Conservation (phyloP, 2,113 vertebrate species). For the Podarcis cretensis region DNA sequence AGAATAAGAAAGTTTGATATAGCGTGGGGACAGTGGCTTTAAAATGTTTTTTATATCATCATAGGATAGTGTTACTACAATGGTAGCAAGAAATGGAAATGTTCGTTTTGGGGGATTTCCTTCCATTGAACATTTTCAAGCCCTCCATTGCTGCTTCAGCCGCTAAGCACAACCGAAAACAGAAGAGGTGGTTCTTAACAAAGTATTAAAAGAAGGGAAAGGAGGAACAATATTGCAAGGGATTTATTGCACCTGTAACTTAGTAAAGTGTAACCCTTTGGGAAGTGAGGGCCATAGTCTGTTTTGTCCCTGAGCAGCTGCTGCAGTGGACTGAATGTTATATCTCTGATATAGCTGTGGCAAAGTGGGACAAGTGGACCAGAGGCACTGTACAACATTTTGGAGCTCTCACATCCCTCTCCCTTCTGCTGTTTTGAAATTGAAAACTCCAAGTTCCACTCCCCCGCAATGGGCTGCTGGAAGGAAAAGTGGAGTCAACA, state of each 20-base stretch:
- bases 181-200: not conserved
- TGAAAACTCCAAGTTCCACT: not conserved
- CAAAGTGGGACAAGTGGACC: not conserved
- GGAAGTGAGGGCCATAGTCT: not conserved
- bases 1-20: not conserved
- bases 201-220: not conserved
- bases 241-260: not conserved
- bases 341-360: not conserved
- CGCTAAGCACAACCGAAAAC: not conserved
- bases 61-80: not conserved
- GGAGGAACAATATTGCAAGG: not conserved
- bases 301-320: not conserved
- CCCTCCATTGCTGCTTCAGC: not conserved
- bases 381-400: not conserved
- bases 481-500: not conserved
- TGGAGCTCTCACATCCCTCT: not conserved
- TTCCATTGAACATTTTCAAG: not conserved
- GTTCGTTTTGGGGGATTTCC: not conserved
- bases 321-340: not conserved
- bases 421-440: not conserved
- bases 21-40: not conserved
- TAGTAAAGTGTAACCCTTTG: not conserved
- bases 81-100: not conserved
- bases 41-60: constrained; percentile 11
- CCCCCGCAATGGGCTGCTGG: not conserved